Base-by-base conservation (phyloP, 2,888 invertebrate genomes). In the Andrena minutula region DNA sequence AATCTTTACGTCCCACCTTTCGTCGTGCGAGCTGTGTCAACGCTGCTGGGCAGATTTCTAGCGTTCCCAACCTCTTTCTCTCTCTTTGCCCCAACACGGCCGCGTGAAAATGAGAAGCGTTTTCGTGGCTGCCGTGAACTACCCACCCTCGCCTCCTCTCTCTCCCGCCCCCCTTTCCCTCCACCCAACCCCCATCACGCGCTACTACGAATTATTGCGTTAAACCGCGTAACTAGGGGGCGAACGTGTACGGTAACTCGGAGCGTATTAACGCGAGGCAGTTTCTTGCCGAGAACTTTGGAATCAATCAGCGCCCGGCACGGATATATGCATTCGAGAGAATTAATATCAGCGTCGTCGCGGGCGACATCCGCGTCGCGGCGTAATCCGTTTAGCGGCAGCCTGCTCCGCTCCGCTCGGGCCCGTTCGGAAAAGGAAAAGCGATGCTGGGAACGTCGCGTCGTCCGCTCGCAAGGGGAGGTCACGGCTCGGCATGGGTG, bases 301-400 rank as follows among this genome's bases (percentile, higher is more conserved):
- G 89, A 92, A 92, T 93, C 93, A 93, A 93, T 93, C 92, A 93
- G 91, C 90, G 90, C 89, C 83, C 81, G 83, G 87, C 79, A 81
- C 89, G 89, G 92, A 92, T 56, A 56, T 56, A 56, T 91, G 91
- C 90, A 92, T 93, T 91, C 88, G 91, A 87, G 92, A 93, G 91
- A 92, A 92, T 93, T 92, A 93, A 92, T 93, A 93, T 92, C 91
- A 92, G 88, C 89, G 91, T 91, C 89, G 91, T 91, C 91, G 89
- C 79, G 84, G 86, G 88, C 88, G 91, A 92, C 91, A 92, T 90
- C 85, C 80, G 80, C 85, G 78, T 89, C 87, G 89, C 87, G 90
- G 85, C 89, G 88, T 93, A 93, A 92, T 93, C 89, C 89, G 88
- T 88, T 92, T 92, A 92, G 85, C 86, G 69, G 68, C 72, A 79